These are phyloP conservation scores for Podarcis muralis DNA, from an alignment of 2,113 vertebrate genomes.

Conservation along the genomic window DNA sequence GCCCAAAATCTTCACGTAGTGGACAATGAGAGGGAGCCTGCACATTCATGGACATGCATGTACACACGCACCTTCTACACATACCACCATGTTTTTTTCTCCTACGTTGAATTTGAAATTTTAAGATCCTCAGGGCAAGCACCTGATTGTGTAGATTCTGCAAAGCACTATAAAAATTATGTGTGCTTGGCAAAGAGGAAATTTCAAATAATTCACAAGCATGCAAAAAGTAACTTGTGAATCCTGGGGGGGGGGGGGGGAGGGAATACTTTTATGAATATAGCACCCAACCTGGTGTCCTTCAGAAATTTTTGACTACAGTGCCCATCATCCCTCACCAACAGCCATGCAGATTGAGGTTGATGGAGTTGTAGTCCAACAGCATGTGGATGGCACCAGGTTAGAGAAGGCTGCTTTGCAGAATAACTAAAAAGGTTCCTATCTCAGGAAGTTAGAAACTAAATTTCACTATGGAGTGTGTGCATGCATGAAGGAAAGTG, in stretches of 20 bases:
- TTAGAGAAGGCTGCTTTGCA: too few species aligned
- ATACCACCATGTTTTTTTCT: background rate
- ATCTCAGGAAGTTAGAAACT: background rate
- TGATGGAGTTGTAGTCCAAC: too few species aligned
- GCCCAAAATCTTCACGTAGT: background rate
- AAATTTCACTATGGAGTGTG: background rate
- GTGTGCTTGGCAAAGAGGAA: background rate
- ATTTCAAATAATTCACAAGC: background rate
- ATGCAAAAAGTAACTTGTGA: background rate
- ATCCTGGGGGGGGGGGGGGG: too few species aligned
- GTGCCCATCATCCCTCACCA: too few species aligned
- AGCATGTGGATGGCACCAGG: too few species aligned
- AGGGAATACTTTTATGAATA: background rate
- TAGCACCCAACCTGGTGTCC: background rate
- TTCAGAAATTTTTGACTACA: too few species aligned
- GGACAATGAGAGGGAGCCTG: background rate
- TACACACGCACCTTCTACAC: background rate
- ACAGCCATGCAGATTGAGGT: too few species aligned
- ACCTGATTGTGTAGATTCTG: background rate
- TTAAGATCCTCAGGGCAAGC: background rate
- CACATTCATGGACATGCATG: background rate
- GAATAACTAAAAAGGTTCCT: background rate
- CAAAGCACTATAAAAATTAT: background rate
- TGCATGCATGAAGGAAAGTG: background rate
- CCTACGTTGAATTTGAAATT: background rate